Evolutionary conservation across 2,113 vertebrate species (phyloP).

Genomic region (Platysteira castanea): DNA sequence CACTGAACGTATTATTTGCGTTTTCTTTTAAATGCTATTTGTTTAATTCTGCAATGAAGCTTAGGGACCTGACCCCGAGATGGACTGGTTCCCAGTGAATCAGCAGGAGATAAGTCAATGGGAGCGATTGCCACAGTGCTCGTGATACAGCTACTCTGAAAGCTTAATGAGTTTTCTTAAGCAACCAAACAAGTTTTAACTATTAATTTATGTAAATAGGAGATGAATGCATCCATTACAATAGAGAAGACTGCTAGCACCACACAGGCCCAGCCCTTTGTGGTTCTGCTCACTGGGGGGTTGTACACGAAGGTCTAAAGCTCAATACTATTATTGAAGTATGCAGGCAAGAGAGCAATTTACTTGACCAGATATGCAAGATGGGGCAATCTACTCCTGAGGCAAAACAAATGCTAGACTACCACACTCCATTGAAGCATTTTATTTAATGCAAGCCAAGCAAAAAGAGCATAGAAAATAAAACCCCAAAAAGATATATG

Average conservation of each 20-base stretch:
- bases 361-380: conserved; percentile 63
- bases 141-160: conserved; percentile 82
- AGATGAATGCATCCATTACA: conserved; percentile 43
- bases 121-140: conserved; percentile 78
- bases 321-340: not conserved
- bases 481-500: not conserved
- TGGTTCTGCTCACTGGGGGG: conserved; percentile 21
- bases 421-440: conserved; percentile 62
- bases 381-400: conserved; percentile 58
- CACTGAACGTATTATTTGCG: not conserved
- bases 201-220: conserved; percentile 74
- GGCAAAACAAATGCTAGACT: conserved; percentile 65
- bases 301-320: conserved; percentile 11
- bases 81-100: conserved; percentile 54
- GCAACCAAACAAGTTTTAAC: conserved; percentile 75
- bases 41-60: conserved; percentile 23
- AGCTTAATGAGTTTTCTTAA: conserved; percentile 88
- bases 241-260: not conserved
- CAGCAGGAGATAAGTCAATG: conserved; percentile 55
- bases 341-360: conserved; percentile 57
- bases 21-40: conserved; percentile 14
- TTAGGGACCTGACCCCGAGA: conserved; percentile 34
- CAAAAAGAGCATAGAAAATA: conserved; percentile 50
- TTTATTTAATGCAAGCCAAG: conserved; percentile 62
- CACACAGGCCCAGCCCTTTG: not conserved